Evolutionary conservation across 2,888 invertebrate genomes (phyloP).

Genomic region (Papilio protenor): DNA sequence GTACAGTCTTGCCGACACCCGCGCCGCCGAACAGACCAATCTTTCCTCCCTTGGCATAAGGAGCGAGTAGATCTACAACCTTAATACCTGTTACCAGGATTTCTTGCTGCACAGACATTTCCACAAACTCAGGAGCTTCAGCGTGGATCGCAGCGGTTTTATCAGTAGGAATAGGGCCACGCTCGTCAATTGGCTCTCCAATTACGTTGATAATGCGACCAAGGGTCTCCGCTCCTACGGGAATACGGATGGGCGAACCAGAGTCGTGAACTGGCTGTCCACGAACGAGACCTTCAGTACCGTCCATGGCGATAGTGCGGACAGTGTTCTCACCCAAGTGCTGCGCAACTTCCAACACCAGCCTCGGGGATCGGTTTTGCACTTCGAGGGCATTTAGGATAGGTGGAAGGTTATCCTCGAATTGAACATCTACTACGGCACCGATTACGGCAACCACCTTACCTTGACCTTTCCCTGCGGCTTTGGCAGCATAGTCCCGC

Average conservation of each 20-base stretch:
- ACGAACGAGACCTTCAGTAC: constrained; percentile 95
- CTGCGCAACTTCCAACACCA: constrained; percentile 95
- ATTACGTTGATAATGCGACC: constrained; percentile 98
- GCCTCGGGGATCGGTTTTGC: constrained; percentile 89
- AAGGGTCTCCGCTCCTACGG: constrained; percentile 95
- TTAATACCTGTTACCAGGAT: constrained; percentile 97
- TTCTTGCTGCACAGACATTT: constrained; percentile 96
- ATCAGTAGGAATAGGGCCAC: constrained; percentile 93
- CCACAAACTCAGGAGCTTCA: constrained; percentile 95
- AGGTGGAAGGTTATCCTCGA: constrained; percentile 95
- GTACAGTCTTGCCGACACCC: constrained; percentile 97
- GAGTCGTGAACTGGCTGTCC: constrained; percentile 94
- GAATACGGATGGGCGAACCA: constrained; percentile 95
- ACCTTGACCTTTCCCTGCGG: constrained; percentile 78
- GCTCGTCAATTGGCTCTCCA: constrained; percentile 94
- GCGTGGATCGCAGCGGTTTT: constrained; percentile 93
- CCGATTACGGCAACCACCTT: constrained; percentile 97
- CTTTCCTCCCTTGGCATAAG: constrained; percentile 97
- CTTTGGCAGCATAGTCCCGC: constrained; percentile 76
- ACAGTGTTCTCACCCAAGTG: constrained; percentile 96
- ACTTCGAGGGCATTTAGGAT: constrained; percentile 98
- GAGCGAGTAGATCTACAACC: constrained; percentile 96
- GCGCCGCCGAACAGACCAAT: constrained; percentile 97
- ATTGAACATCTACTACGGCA: constrained; percentile 99
- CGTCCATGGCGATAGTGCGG: constrained; percentile 97